phyloP scores from a whole-genome alignment of 2,113 vertebrate species.

The Ivindomyrus marchei region DNA sequence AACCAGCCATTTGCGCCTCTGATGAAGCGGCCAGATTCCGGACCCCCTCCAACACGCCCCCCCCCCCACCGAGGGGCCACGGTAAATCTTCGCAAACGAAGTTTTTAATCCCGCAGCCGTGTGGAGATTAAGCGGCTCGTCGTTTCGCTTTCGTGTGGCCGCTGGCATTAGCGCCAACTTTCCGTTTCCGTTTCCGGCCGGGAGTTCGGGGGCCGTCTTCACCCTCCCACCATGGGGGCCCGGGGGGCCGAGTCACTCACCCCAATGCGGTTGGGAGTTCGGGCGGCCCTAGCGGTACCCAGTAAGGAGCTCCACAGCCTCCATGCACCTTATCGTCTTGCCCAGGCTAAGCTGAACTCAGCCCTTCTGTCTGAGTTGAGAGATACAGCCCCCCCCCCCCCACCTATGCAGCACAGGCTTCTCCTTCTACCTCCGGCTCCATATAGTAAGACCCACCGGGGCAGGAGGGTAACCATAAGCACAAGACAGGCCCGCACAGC shows the following conservation, averaged over 20 bases:
- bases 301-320: neutral
- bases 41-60: conserved; percentile 41
- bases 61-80: conserved; percentile 28
- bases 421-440: neutral
- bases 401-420: neutral
- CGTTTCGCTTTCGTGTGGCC: conserved; percentile 56
- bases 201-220: conserved; percentile 30
- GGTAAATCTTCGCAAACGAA: conserved; percentile 76
- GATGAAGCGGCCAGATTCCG: conserved; percentile 68
- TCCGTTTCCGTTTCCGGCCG: conserved; percentile 54
- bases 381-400: neutral
- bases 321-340: neutral
- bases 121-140: conserved; percentile 60
- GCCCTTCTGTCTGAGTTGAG: neutral
- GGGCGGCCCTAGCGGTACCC: neutral
- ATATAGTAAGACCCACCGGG: neutral
- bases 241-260: neutral
- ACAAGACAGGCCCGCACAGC: neutral
- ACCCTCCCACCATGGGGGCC: neutral
- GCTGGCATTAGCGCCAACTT: conserved; percentile 52
- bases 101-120: conserved; percentile 75
- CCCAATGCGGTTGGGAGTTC: neutral
- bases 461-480: neutral
- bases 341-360: neutral
- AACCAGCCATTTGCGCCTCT: conserved; percentile 70